A percentile compares a stretch with the other conserved stretches of the same genome.
phyloP scores from a whole-genome alignment of 2,888 invertebrate species.

The Oxyscelio sp. region DNA sequence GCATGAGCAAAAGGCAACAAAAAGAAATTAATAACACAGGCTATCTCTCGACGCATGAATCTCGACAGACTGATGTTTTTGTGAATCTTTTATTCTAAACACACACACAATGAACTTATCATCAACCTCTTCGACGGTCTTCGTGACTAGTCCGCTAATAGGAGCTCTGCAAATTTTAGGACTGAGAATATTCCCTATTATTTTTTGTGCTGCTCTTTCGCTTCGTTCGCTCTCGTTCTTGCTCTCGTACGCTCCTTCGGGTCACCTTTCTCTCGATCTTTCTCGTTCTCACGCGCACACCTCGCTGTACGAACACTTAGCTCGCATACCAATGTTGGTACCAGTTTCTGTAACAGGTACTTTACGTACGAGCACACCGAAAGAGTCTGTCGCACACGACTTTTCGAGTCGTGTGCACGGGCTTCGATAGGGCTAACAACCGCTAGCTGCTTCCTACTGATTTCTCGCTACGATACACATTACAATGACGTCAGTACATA shows the following conservation, averaged over 20 bases:
- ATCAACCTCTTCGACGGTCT: slow-evolving; percentile 57
- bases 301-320: slow-evolving; percentile 42
- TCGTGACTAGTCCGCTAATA: slow-evolving; percentile 71
- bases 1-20: slow-evolving; percentile 42
- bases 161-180: slow-evolving; percentile 59
- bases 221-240: slow-evolving; percentile 13
- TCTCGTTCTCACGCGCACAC: slow-evolving; percentile 19
- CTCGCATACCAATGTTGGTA: slow-evolving; percentile 56
- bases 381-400: slow-evolving; percentile 63
- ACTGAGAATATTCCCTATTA: slow-evolving; percentile 58
- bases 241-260: slow-evolving; percentile 9
- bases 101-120: slow-evolving; percentile 64
- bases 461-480: slow-evolving; percentile 77
- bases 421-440: slow-evolving; percentile 70
- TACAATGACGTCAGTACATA: slow-evolving; percentile 75
- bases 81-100: slow-evolving; percentile 73
- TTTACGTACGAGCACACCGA: slow-evolving; percentile 66
- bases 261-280: slow-evolving; percentile 4
- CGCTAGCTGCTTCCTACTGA: slow-evolving; percentile 76
- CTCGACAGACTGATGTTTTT: slow-evolving; percentile 58
- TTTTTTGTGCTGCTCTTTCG: slow-evolving; percentile 26
- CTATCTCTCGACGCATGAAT: slow-evolving; percentile 60
- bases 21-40: slow-evolving; percentile 57
- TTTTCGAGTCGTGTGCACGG: slow-evolving; percentile 56
- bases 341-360: slow-evolving; percentile 69